Conservation (phyloP, 2,888 invertebrate genomes). For the Lagria hirta region DNA sequence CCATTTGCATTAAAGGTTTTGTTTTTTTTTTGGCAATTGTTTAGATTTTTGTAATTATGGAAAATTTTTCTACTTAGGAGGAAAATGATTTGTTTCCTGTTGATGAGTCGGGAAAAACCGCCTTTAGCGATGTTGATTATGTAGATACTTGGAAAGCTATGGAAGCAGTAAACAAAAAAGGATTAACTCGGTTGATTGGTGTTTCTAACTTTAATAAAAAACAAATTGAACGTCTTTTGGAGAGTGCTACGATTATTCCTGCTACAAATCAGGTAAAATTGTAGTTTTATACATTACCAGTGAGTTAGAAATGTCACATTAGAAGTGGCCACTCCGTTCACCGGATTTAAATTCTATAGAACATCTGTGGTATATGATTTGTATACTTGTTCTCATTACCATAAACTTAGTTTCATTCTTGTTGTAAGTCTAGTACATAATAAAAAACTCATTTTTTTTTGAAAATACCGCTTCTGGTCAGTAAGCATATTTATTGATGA, state of each 20-base stretch:
- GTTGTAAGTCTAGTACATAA: too few species aligned
- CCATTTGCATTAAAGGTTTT: constrained; percentile 74
- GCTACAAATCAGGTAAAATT: constrained; percentile 65
- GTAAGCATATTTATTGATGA: too few species aligned
- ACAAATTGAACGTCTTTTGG: constrained; percentile 69
- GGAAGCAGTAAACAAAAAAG: constrained; percentile 70
- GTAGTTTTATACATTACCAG: too few species aligned
- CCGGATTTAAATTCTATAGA: too few species aligned
- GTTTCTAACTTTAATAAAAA: constrained; percentile 80
- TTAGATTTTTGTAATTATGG: not conserved
- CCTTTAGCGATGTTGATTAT: constrained; percentile 69
- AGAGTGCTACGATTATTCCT: constrained; percentile 64
- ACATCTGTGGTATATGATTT: too few species aligned
- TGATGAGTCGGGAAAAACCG: constrained; percentile 61
- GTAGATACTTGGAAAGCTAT: constrained; percentile 78
- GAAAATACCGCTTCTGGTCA: too few species aligned
- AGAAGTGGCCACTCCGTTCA: too few species aligned
- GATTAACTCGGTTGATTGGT: constrained; percentile 74
- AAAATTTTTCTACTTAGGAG: constrained; percentile 57
- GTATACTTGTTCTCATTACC: too few species aligned
- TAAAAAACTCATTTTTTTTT: too few species aligned
- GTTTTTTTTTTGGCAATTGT: not conserved
- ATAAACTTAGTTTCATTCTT: too few species aligned
- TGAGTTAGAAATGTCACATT: too few species aligned
- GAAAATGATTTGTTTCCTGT: constrained; percentile 64